Base-by-base conservation (phyloP, 2,888 invertebrate genomes). In the Melipona bicolor region DNA sequence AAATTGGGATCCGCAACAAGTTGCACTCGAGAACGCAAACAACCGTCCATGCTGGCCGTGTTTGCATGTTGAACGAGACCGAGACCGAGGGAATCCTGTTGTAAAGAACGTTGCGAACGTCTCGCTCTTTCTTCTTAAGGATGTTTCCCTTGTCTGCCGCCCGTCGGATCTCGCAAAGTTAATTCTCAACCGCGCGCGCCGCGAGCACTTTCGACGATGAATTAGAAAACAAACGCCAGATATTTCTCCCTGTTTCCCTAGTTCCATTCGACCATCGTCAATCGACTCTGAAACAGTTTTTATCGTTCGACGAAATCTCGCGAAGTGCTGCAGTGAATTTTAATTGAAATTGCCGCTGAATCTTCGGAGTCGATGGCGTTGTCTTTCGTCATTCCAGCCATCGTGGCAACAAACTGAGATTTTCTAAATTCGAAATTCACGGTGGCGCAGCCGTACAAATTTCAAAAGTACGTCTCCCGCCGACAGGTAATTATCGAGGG, bases 1-100 rank as follows among this genome's bases (percentile, higher is more conserved):
- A 79, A 85, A 85, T 85, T 84, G 84, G 69, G 76, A 68, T 77
- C 76, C 79, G 84, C 84, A 85, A 85, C 84, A 85, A 85, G 84
- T 85, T 85, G 84, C 84, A 85, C 79, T 85, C 75, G 79, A 79
- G 79, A 77, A 74, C 50, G 84, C 76, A 84, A 85, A 84, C 75
- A 79, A 59, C 65, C 79, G 76, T 65, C 69, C 72, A 65, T 62
- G 71, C 24, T 50, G 70, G 54, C 65, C 77, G 83, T 85, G 84
- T 79, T 84, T 85, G 85, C 84, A 85, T 84, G 85, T 59, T 76
- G 67, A 71, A 73, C 79, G 71, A 78, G 65, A 65, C 13, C 62
- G 59, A 69, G 36, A 43, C 43, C 43, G 43, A 43, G 43, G 15
- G n/a, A 67, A 83, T 83, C 65, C 67, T 72, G 83, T 83, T 72